Evolutionary conservation across 2,797 vertebrate species (phyloP), one percentile per base, ranked within the genome.

Genomic region (Sebastes hubbsi): DNA sequence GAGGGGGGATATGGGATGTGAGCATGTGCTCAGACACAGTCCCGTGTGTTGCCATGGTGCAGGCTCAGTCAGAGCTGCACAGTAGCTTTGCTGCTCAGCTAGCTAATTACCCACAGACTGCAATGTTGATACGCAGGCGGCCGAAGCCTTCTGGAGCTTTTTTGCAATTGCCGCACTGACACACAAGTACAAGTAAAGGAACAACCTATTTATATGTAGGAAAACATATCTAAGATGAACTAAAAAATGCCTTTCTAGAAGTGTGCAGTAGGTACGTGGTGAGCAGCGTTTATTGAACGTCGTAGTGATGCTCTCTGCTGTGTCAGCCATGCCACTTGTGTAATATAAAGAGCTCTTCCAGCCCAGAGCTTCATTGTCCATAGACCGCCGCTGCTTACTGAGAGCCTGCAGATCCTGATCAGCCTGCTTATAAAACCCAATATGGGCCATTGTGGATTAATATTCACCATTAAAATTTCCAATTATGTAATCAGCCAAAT

Each of bases 401-500:
- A 83, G 81, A 83, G 85, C 80, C 86, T 49, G 82, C 87, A 77
- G 86, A 93, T 93, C 92, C 88, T 89, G 91, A 92, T 94, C 95
- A 92, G 91, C 87, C 90, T 83, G 89, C 83, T 94, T 94, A 91
- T 90, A 88, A 94, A 94, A 86, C 87, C 79, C 84, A 93, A 92
- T 92, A 93, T 90, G 88, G 88, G 89, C 88, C 93, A 87, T 90
- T 88, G 91, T 92, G 91, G 93, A 96, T 96, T 95, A 95, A 92
- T 92, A 93, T 92, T 94, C 91, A 88, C 91, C 88, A 94, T 94
- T 93, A 90, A 95, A 95, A 95, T 95, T 87, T 94, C 89, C 92
- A 95, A 94, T 96, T 93, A 96, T 95, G 89, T 95, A 96, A 96
- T 96, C 94, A 91, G 89, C 84, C 87, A 92, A 95, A 95, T 95